Evolutionary conservation across 2,113 vertebrate species (phyloP).

Genomic region (Etheostoma cragini): DNA sequence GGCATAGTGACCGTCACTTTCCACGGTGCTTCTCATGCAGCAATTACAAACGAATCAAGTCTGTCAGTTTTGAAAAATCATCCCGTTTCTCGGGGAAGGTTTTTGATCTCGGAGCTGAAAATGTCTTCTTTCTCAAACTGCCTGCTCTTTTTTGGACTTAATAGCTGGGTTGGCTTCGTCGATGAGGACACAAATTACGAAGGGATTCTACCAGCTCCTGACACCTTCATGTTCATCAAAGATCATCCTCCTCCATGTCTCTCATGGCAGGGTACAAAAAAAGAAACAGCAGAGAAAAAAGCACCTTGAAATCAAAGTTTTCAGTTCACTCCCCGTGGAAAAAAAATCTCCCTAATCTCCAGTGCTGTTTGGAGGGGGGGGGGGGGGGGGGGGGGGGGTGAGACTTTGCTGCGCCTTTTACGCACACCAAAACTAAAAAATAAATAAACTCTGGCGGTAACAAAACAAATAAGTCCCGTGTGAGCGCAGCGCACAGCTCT

Average conservation of each 20-base stretch:
- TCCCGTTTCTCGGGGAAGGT: slow-evolving; percentile 63
- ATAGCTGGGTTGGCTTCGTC: slow-evolving; percentile 62
- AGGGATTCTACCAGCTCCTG: slow-evolving; percentile 70
- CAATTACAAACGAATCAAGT: slow-evolving; percentile 70
- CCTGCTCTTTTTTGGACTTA: slow-evolving; percentile 56
- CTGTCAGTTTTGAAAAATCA: slow-evolving; percentile 74
- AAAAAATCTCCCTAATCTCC: slow-evolving; percentile 63
- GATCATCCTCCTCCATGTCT: slow-evolving; percentile 80
- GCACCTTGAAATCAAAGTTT: slow-evolving; percentile 82
- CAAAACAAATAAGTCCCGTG: slow-evolving; percentile 79
- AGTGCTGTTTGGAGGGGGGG: slow-evolving; percentile 51
- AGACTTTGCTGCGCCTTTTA: slow-evolving; percentile 75
- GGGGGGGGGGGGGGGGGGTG: slow-evolving; percentile 5
- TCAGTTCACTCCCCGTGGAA: slow-evolving; percentile 83
- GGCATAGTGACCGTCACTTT: slow-evolving; percentile 95
- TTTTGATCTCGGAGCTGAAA: slow-evolving; percentile 51
- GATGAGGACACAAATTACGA: slow-evolving; percentile 55
- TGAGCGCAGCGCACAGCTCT: slow-evolving; percentile 65
- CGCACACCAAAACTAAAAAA: slow-evolving; percentile 70
- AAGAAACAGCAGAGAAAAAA: slow-evolving; percentile 67
- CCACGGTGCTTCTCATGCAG: slow-evolving; percentile 93
- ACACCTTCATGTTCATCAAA: slow-evolving; percentile 74
- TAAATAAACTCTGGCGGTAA: slow-evolving; percentile 68
- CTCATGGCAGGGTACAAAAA: slow-evolving; percentile 43
- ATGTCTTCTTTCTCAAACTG: slow-evolving; percentile 64